Evolutionary conservation across 1,140 invertebrate species (phyloP).

Genomic region (Musca domestica): DNA sequence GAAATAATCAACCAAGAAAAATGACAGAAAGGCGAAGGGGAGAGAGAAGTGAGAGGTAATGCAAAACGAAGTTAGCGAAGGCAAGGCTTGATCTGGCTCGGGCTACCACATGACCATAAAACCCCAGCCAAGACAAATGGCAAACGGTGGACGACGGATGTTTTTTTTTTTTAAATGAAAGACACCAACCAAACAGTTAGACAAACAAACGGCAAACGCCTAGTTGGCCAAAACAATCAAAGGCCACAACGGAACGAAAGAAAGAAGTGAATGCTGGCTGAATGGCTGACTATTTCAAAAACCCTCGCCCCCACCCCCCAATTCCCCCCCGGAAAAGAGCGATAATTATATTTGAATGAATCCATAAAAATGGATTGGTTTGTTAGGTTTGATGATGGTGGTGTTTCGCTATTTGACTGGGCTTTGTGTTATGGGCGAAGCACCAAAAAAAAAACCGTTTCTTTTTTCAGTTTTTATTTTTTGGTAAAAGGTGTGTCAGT

Average conservation of each 20-base stretch:
- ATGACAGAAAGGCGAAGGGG: neutral
- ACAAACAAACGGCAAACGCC: no score
- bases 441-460: no score
- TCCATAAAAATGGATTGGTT: constrained; percentile 16
- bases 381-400: constrained; percentile 9
- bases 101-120: no score
- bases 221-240: no score
- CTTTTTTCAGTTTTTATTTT: neutral
- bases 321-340: neutral
- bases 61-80: no score
- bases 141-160: no score
- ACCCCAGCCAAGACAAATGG: no score
- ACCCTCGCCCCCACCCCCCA: neutral
- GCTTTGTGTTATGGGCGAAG: constrained; percentile 1
- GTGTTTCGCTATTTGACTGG: neutral
- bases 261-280: no score
- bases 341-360: constrained; percentile 9
- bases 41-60: neutral
- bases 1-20: neutral
- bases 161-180: no score
- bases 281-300: neutral
- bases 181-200: no score
- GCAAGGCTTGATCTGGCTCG: no score
- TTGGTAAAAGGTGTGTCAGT: constrained; percentile 28
- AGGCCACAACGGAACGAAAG: no score